Evolutionary conservation across 2,113 vertebrate genomes (phyloP).

Genomic region (Paramisgurnus dabryanus): DNA sequence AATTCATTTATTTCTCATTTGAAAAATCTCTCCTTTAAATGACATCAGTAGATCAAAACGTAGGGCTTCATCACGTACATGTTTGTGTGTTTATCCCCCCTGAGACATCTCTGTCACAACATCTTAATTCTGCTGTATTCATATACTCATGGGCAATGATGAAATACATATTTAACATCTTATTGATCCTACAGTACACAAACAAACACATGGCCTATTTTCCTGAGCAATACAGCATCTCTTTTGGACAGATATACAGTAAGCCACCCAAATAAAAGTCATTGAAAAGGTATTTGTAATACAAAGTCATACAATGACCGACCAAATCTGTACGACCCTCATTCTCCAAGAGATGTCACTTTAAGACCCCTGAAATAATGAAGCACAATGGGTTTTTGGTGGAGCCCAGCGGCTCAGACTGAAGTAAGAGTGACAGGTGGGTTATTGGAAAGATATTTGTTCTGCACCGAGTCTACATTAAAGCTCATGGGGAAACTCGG

Average conservation of each 20-base stretch:
- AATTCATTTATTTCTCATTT: neutral
- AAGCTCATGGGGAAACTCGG: neutral
- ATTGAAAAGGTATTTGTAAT: too few species aligned
- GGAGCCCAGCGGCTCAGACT: neutral
- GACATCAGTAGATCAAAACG: neutral
- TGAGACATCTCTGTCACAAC: neutral
- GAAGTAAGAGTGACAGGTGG: neutral
- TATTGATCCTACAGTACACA: neutral
- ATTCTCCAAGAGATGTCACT: too few species aligned
- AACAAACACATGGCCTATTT: too few species aligned
- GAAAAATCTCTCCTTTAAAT: neutral
- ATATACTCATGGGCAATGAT: neutral
- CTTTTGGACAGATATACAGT: too few species aligned
- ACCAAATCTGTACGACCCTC: too few species aligned
- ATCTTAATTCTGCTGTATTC: neutral
- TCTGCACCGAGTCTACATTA: neutral
- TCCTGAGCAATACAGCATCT: too few species aligned
- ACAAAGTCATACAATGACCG: too few species aligned
- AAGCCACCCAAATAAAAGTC: too few species aligned
- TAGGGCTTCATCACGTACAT: neutral
- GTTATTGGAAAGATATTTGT: too few species aligned
- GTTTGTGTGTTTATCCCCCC: neutral
- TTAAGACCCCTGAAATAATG: too few species aligned
- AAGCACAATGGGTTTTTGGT: too few species aligned
- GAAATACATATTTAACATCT: neutral